Evolutionary conservation across 2,888 invertebrate genomes (phyloP), one percentile per base, ranked within the genome.

Genomic region (Lithodes maja): DNA sequence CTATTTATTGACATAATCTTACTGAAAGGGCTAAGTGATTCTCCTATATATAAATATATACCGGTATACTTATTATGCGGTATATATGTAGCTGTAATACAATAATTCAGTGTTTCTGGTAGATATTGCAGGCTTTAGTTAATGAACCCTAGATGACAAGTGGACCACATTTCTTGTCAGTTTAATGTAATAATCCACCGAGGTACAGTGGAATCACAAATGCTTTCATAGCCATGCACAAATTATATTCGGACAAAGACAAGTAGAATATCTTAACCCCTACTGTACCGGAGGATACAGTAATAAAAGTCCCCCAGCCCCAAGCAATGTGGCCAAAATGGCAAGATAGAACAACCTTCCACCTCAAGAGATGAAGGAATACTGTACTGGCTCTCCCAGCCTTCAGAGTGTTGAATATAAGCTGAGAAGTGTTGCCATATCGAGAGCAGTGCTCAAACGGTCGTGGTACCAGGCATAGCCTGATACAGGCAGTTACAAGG

Each of bases 61-160:
- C 2, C 2, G 5, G n/a, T 53, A 1, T 77, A 3, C 33, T 5
- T 52, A 79, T 9, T 52, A 2, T n/a, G 9, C 5, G 9, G 79
- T 79, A 52, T 79, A 79, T 53, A 17, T 78, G 71, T 71, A 71
- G 80, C n/a, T 3, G 54, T 54, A 79, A 79, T 79, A 53, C 71
- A 71, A 71, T 12, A 71, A 71, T 17, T 71, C 17, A 5, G 71
- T 71, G 71, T 71, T 71, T 71, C n/a, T 71, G 17, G 12, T 71
- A 71, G 71, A 1, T 71, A 71, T 71, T 1, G 17, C 61, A 61
- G 12, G 61, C 7, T 61, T 12, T 61, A 61, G 61, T 61, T 61
- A 61, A 5, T 71, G 15, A 5, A 17, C 71, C 15, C 5, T 71
- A 71, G 71, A 71, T n/a, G 71, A 71, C 71, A 5, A 3, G 12